Evolutionary conservation across 2,888 invertebrate genomes (phyloP), one percentile per base, ranked within the genome.

Genomic region (Pristionchus arcanus): DNA sequence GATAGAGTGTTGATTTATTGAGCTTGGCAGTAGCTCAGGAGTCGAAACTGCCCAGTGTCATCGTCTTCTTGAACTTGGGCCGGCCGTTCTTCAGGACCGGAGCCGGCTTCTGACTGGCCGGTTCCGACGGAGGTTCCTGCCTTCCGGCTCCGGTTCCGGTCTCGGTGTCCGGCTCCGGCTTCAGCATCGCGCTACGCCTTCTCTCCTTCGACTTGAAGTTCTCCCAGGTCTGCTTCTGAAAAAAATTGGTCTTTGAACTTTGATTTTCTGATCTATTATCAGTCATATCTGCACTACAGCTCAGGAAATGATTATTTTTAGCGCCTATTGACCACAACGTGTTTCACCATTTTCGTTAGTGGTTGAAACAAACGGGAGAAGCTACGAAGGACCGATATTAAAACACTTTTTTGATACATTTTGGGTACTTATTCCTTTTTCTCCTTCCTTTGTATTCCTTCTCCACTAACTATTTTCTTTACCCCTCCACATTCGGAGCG

Each of bases 1-100:
- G 63, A 63, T 63, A n/a, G 63, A 63, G 63, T 63, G 25, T 63
- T 63, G 63, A 63, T 63, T 63, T 63, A 63, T 63, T 25, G 63
- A 63, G 4, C n/a, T 25, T 25, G 25, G n/a, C 11, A 63, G 21
- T n/a, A 11, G n/a, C n/a, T 63, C 9, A 63, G 11, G n/a, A 25
- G 63, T 63, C 63, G n/a, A 63, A 63, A 63, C 63, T 63, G 63
- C n/a, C 63, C 63, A 63, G 3, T n/a, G 63, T 63, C 63, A n/a
- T 63, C 9, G 63, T 63, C 63, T 63, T 63, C 5, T 25, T 63
- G 63, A n/a, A 63, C 9, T n/a, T 63, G 63, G 63, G 63, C 63
- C 63, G 63, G 11, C n/a, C n/a, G 25, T 63, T 63, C n/a, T 63
- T 63, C 63, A n/a, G 63, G 25, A 25, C 11, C 11, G 63, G 63